phyloP scores from a whole-genome alignment of 2,888 invertebrate species.

The Chymomyza amoena region DNA sequence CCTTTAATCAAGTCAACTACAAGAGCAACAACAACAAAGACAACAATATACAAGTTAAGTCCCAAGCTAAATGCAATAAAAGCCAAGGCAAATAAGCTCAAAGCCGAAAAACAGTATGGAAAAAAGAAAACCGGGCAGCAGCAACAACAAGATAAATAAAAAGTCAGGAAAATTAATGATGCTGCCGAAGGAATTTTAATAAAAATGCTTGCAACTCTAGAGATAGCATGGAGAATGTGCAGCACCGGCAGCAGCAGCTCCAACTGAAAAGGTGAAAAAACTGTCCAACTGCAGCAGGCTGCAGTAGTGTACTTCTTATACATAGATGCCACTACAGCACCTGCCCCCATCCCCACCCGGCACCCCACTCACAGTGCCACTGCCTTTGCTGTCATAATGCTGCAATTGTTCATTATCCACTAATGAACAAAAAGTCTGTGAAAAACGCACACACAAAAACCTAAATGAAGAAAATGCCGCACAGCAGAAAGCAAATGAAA shows the following conservation, averaged over 20 bases:
- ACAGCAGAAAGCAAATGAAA: slow-evolving; percentile 55
- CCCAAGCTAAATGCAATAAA: not conserved
- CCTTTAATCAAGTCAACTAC: too few species aligned
- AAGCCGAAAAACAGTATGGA: slow-evolving; percentile 7
- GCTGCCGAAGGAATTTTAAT: slow-evolving; percentile 66
- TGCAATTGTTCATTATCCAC: slow-evolving; percentile 76
- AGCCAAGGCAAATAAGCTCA: not conserved
- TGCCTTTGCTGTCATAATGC: slow-evolving; percentile 69
- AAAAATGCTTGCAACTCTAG: slow-evolving; percentile 65
- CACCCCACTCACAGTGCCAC: slow-evolving; percentile 16
- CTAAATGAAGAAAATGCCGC: slow-evolving; percentile 68
- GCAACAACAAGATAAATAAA: slow-evolving; percentile 1
- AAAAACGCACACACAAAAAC: slow-evolving; percentile 64
- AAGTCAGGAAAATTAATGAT: slow-evolving; percentile 70
- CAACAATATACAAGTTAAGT: not conserved
- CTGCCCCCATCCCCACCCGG: not conserved
- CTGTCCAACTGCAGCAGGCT: slow-evolving; percentile 56
- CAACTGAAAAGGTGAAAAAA: slow-evolving; percentile 19
- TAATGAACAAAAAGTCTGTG: slow-evolving; percentile 76
- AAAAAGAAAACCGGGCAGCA: slow-evolving; percentile 23
- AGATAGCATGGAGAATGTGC: slow-evolving; percentile 60
- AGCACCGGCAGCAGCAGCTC: slow-evolving; percentile 29
- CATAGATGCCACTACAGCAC: slow-evolving; percentile 21
- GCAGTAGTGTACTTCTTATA: not conserved
- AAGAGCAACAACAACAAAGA: not conserved